Evolutionary conservation across 2,888 invertebrate genomes (phyloP), one percentile per base, ranked within the genome.

Genomic region (Rhodophaea formosa): DNA sequence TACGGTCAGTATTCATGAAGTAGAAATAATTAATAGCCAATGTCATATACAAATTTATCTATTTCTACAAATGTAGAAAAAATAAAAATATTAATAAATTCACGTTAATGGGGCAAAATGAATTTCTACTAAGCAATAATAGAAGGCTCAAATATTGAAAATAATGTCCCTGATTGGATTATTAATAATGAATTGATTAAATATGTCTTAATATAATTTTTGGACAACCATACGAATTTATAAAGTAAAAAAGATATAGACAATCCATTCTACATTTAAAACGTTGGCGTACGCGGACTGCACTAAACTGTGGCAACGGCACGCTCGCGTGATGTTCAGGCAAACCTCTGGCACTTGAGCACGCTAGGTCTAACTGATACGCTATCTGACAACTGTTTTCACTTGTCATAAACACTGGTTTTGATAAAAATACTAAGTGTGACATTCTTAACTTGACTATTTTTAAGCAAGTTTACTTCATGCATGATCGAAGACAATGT

Each of bases 311-410:
- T 58, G 58, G 59, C n/a, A 47, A 54, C 45, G 17, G 43, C 45
- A 43, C 49, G 57, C 58, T 58, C 57, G 60, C 58, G 55, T 59
- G 47, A 30, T 49, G 51, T 30, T 56, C 47, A 53, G 53, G 12
- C 44, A 39, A 57, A 52, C 35, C 51, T 57, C 63, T 74, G 67
- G 74, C 82, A 85, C 83, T 75, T n/a, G 74, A 77, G 82, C 86
- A 86, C 82, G 81, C 80, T 79, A 79, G 72, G 75, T 69, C 63
- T 49, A 56, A 62, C 58, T 61, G 62, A 67, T 54, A 57, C 46
- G 53, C 59, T 61, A 57, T 64, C 56, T 39, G 39, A 39, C 5
- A 60, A 53, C n/a, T 59, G 56, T 64, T 53, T 61, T 63, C 67
- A 71, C 67, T 56, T 63, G n/a, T 56, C n/a, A n/a, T 63, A 2